Percentiles rank a stretch among this genome's conserved stretches.
These are phyloP conservation scores for Paracentrotus lividus DNA, from an alignment of 53 echinoderm and acorn worm genomes.

Conservation along the genomic window DNA sequence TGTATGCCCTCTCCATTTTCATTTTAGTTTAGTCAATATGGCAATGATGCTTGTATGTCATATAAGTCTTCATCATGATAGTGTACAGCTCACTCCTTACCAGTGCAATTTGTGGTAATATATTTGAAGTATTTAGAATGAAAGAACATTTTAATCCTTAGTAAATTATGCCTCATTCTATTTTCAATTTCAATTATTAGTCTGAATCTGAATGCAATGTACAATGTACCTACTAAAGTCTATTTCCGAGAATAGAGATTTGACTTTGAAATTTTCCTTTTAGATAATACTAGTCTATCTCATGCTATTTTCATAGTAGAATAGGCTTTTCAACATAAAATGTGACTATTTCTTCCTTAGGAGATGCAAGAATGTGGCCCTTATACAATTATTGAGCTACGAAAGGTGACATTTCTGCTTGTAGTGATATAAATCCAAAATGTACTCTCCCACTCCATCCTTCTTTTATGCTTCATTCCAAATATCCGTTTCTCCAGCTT, in stretches of 20 bases:
- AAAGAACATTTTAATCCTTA: too few relatives aligned
- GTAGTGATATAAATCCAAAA: neutral
- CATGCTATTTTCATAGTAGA: neutral
- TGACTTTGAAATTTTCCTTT: neutral
- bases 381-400: neutral
- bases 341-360: slow-evolving; percentile 21
- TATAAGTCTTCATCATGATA: too few relatives aligned
- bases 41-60: too few relatives aligned
- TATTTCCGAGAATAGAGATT: neutral
- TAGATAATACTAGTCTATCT: neutral
- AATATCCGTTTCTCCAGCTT: neutral
- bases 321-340: neutral
- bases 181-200: neutral
- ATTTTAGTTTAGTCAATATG: too few relatives aligned
- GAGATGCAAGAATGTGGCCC: slow-evolving; percentile 27
- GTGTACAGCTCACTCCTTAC: too few relatives aligned
- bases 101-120: too few relatives aligned
- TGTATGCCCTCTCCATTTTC: too few relatives aligned
- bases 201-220: neutral
- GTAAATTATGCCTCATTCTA: neutral
- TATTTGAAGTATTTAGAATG: too few relatives aligned
- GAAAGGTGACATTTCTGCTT: slow-evolving; percentile 59
- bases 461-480: neutral
- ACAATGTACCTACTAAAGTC: too few relatives aligned
- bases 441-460: neutral